Conservation (phyloP, 2,888 invertebrate species). For the Sesia bembeciformis region DNA sequence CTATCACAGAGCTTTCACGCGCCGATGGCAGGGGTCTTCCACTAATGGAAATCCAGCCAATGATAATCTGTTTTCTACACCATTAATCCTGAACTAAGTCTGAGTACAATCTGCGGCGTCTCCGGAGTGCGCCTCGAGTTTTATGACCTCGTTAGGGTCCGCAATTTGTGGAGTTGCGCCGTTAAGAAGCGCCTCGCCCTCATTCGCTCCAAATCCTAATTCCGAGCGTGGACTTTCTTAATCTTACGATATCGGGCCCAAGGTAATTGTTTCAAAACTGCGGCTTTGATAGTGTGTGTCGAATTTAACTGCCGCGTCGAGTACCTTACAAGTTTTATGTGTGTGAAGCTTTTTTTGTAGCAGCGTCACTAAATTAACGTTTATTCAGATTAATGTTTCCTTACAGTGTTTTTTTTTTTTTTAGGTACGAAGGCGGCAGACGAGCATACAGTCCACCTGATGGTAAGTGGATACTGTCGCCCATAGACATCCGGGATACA, state of each 20-base stretch:
- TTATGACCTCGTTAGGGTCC: constrained; percentile 73
- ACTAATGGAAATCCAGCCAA: constrained; percentile 72
- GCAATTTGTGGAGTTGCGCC: constrained; percentile 73
- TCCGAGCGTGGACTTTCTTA: constrained; percentile 71
- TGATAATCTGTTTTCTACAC: constrained; percentile 76
- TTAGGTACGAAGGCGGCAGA: too few relatives aligned
- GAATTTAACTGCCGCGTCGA: neutral
- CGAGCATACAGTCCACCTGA: too few relatives aligned
- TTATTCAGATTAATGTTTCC: too few relatives aligned
- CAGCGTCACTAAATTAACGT: too few relatives aligned
- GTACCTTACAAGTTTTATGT: too few relatives aligned
- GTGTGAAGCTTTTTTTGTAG: too few relatives aligned
- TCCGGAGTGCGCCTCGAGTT: constrained; percentile 66
- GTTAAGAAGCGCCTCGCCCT: constrained; percentile 59
- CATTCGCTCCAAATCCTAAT: constrained; percentile 65
- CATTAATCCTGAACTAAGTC: constrained; percentile 75
- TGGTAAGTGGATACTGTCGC: too few relatives aligned
- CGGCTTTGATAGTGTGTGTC: constrained; percentile 31
- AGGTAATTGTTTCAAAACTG: constrained; percentile 74
- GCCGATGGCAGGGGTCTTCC: constrained; percentile 66
- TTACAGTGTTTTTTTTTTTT: too few relatives aligned
- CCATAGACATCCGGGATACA: too few relatives aligned
- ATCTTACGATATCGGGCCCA: constrained; percentile 69
- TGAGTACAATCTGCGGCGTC: constrained; percentile 71
- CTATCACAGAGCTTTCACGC: constrained; percentile 68